phyloP scores from a whole-genome alignment of 2,888 invertebrate species.

The Brenthis ino region DNA sequence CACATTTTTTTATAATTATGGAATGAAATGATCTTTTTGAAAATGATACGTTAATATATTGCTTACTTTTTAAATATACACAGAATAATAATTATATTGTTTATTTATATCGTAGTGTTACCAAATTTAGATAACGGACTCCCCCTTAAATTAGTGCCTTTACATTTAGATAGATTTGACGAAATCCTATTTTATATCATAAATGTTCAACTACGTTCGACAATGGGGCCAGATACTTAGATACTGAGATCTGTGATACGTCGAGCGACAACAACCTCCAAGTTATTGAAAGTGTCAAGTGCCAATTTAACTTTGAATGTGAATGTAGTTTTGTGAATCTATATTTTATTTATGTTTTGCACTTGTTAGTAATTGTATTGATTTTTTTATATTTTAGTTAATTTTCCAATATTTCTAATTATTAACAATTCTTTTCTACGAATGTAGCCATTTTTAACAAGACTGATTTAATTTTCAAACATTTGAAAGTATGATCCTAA shows the following conservation, averaged over 20 bases:
- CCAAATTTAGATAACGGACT: conserved; percentile 48
- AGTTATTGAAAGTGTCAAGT: conserved; percentile 51
- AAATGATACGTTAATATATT: not conserved
- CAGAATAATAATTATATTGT: conserved; percentile 18
- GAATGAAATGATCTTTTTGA: not conserved
- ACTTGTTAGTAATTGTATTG: conserved; percentile 57
- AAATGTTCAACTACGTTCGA: conserved; percentile 36
- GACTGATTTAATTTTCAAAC: conserved; percentile 81
- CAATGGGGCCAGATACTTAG: conserved; percentile 50
- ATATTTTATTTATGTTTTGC: conserved; percentile 60
- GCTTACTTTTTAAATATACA: conserved; percentile 11
- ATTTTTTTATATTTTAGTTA: conserved; percentile 57
- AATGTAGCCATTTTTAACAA: conserved; percentile 82
- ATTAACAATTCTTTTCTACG: conserved; percentile 60
- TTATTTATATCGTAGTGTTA: conserved; percentile 52
- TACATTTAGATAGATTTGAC: conserved; percentile 34
- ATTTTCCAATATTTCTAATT: conserved; percentile 61
- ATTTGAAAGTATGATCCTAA: conserved; percentile 74
- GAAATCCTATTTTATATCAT: conserved; percentile 31
- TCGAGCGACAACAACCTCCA: conserved; percentile 40
- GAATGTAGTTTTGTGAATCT: conserved; percentile 58
- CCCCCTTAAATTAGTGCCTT: conserved; percentile 38
- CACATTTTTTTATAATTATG: not conserved
- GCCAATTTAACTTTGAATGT: conserved; percentile 65
- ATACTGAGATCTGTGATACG: conserved; percentile 68